phyloP scores from a whole-genome alignment of 1,140 invertebrate species.

The Diachasma alloeum region DNA sequence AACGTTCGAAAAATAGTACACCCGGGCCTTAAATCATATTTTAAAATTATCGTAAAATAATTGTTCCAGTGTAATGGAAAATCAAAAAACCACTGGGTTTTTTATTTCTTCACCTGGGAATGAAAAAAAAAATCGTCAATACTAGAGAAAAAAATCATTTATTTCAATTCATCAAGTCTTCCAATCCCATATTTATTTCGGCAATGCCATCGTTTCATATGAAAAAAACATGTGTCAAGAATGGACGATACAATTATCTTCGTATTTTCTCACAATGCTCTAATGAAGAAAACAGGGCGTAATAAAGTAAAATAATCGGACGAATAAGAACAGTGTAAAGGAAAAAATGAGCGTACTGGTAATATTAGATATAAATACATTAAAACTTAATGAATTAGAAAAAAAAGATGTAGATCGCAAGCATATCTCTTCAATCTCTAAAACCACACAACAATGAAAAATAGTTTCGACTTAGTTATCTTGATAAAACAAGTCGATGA shows the following conservation, averaged over 20 bases:
- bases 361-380: slow-evolving; percentile 43
- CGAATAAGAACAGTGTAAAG: slow-evolving; percentile 37
- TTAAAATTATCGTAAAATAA: too few species aligned
- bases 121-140: background rate
- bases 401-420: background rate
- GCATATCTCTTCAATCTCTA: background rate
- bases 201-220: slow-evolving; percentile 59
- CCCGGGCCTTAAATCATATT: too few species aligned
- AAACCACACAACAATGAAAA: background rate
- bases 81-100: too few species aligned
- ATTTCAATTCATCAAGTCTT: slow-evolving; percentile 50
- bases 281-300: slow-evolving; percentile 45
- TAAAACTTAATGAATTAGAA: slow-evolving; percentile 51
- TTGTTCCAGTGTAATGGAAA: too few species aligned
- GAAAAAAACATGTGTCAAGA: slow-evolving; percentile 61
- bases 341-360: slow-evolving; percentile 45
- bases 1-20: too few species aligned
- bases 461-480: background rate
- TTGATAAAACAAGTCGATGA: background rate
- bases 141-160: background rate
- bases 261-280: slow-evolving; percentile 36
- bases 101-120: too few species aligned
- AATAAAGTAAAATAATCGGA: slow-evolving; percentile 33
- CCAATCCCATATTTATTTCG: slow-evolving; percentile 64
- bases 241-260: slow-evolving; percentile 44